Evolutionary conservation across 2,888 invertebrate species (phyloP).

Genomic region (Tetranychus piercei): DNA sequence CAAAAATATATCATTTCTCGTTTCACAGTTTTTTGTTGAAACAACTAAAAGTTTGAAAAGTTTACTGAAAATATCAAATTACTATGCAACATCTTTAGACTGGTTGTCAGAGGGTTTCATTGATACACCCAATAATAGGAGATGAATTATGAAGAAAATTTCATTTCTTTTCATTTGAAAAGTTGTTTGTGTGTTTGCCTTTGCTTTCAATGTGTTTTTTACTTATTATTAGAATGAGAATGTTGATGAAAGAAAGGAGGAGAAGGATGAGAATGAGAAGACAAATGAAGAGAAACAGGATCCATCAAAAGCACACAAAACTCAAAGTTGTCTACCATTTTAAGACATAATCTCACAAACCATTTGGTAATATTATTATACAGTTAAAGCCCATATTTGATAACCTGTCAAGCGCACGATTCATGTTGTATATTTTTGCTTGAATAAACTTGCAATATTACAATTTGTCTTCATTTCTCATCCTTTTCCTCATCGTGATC

Average conservation of each 20-base stretch:
- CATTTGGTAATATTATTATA: not conserved
- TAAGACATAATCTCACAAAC: constrained; percentile 1
- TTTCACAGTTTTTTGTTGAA: too few species aligned
- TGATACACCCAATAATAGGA: too few species aligned
- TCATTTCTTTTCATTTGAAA: too few species aligned
- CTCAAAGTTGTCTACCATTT: not conserved
- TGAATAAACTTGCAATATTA: not conserved
- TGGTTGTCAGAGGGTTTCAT: too few species aligned
- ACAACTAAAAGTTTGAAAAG: too few species aligned
- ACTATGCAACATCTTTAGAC: too few species aligned
- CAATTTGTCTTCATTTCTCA: not conserved
- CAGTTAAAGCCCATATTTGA: not conserved
- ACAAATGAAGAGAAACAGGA: not conserved
- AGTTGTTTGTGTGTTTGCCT: too few species aligned
- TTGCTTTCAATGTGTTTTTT: not conserved
- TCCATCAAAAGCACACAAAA: not conserved
- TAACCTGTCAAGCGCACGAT: not conserved
- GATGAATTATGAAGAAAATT: too few species aligned
- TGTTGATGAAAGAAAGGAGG: not conserved
- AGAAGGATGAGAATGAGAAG: not conserved
- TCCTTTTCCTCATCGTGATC: not conserved
- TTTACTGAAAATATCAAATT: too few species aligned
- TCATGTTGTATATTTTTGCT: not conserved
- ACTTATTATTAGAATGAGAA: not conserved
- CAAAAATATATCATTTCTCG: too few species aligned